Percentiles rank a stretch among this genome's conserved stretches.
These are phyloP conservation scores for Taphrorychus bicolor DNA, from an alignment of 2,888 invertebrate species.

Conservation along the genomic window DNA sequence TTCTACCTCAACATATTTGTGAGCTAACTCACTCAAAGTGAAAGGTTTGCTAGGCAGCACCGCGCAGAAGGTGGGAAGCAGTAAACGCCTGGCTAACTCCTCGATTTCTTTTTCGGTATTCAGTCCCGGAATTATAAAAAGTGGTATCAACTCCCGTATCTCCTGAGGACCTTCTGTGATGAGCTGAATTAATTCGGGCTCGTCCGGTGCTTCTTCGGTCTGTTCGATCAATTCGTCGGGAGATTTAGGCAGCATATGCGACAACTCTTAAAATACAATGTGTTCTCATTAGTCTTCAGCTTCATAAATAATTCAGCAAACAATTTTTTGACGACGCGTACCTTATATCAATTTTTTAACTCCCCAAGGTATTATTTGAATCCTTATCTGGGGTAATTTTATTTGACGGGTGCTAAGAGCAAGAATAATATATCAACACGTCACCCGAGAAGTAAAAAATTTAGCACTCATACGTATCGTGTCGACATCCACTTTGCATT, in stretches of 20 bases:
- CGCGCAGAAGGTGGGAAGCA: conserved; percentile 58
- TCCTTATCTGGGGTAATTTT: not conserved
- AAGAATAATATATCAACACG: not conserved
- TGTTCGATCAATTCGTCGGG: conserved; percentile 50
- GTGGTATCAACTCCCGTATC: conserved; percentile 55
- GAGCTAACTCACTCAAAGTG: conserved; percentile 51
- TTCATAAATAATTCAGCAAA: too few relatives aligned
- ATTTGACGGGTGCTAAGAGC: not conserved
- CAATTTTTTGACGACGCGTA: too few relatives aligned
- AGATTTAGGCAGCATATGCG: conserved; percentile 52
- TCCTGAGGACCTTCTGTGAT: conserved; percentile 55
- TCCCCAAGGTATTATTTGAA: not conserved
- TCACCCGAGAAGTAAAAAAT: not conserved
- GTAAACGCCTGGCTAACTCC: conserved; percentile 51
- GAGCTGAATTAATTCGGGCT: conserved; percentile 54
- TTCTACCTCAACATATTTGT: conserved; percentile 53
- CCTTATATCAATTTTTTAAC: not conserved
- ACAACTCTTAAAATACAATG: conserved; percentile 49
- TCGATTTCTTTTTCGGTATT: conserved; percentile 49
- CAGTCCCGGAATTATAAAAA: conserved; percentile 59
- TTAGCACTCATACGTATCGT: too few relatives aligned
- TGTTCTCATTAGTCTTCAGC: too few relatives aligned
- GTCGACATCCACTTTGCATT: too few relatives aligned
- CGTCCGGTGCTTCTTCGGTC: conserved; percentile 46
- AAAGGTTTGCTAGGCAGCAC: conserved; percentile 51